A percentile compares a stretch with the other conserved stretches of the same genome.
Conservation (phyloP, 2,797 vertebrate species). For the Lagorchestes hirsutus region DNA sequence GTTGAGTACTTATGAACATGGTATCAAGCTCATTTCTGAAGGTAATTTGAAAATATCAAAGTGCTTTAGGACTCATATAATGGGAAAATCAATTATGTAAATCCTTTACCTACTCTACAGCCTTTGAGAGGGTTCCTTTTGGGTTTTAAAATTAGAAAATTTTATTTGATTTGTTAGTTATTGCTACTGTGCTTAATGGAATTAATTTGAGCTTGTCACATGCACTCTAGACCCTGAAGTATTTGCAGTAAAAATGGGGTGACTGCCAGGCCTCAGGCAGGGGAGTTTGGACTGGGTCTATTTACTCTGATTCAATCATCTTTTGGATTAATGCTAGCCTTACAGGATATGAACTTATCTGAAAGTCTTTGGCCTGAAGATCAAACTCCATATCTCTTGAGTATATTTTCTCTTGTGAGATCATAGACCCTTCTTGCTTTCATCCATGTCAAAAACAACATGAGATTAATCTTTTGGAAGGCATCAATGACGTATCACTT, state of each 20-base stretch:
- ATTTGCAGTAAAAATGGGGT: constrained; percentile 28
- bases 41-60: not conserved
- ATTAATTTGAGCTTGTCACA: constrained; percentile 30
- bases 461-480: not conserved
- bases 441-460: constrained; percentile 18
- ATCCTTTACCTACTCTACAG: not conserved
- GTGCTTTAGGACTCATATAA: not conserved
- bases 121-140: not conserved
- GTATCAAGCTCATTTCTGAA: not conserved
- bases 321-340: constrained; percentile 12
- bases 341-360: constrained; percentile 27
- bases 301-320: constrained; percentile 14
- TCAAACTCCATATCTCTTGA: constrained; percentile 22
- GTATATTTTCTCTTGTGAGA: not conserved
- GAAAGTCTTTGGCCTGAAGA: constrained; percentile 35
- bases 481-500: constrained; percentile 1
- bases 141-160: not conserved
- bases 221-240: constrained; percentile 29
- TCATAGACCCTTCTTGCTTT: constrained; percentile 40
- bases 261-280: constrained; percentile 33
- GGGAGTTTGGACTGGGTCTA: not conserved
- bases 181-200: not conserved
- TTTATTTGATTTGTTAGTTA: not conserved
- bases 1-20: not conserved
- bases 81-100: not conserved